phyloP scores from a whole-genome alignment of 2,113 vertebrate genomes.

The Lophura nycthemera region DNA sequence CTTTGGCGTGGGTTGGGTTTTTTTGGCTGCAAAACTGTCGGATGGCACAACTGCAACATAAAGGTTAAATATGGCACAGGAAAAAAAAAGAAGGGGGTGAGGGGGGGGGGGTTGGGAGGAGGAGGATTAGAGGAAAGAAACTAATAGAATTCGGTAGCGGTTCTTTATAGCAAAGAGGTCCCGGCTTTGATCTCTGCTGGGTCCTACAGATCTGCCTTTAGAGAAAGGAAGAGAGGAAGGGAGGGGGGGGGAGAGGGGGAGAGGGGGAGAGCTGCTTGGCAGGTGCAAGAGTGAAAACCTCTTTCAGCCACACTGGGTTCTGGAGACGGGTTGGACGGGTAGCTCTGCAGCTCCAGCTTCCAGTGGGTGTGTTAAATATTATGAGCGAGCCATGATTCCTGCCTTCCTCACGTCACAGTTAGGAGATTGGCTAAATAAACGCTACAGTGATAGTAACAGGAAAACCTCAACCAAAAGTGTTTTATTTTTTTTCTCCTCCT shows the following conservation, averaged over 20 bases:
- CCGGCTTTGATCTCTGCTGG: no score
- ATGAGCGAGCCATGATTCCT: slow-evolving; percentile 86
- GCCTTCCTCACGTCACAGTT: slow-evolving; percentile 91
- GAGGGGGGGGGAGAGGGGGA: not conserved
- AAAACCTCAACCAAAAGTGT: slow-evolving; percentile 74
- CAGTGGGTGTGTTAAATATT: slow-evolving; percentile 92
- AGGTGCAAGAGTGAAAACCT: slow-evolving; percentile 80
- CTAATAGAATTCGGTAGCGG: no score
- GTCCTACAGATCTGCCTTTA: no score
- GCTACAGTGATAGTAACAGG: slow-evolving; percentile 82
- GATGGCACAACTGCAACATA: slow-evolving; percentile 71
- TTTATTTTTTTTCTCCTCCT: slow-evolving; percentile 43
- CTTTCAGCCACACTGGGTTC: slow-evolving; percentile 69
- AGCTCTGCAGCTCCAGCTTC: slow-evolving; percentile 69
- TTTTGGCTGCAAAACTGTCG: slow-evolving; percentile 69
- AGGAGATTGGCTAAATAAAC: slow-evolving; percentile 91
- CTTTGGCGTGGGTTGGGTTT: slow-evolving; percentile 33
- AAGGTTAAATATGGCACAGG: slow-evolving; percentile 71
- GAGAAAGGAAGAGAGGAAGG: no score
- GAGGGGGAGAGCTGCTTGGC: slow-evolving; percentile 60
- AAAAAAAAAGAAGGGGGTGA: no score
- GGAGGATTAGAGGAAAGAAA: no score
- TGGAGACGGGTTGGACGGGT: slow-evolving; percentile 72
- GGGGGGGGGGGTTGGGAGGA: no score
- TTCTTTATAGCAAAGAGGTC: no score